Conservation (phyloP, 2,797 vertebrate genomes). For the Natrix natrix region DNA sequence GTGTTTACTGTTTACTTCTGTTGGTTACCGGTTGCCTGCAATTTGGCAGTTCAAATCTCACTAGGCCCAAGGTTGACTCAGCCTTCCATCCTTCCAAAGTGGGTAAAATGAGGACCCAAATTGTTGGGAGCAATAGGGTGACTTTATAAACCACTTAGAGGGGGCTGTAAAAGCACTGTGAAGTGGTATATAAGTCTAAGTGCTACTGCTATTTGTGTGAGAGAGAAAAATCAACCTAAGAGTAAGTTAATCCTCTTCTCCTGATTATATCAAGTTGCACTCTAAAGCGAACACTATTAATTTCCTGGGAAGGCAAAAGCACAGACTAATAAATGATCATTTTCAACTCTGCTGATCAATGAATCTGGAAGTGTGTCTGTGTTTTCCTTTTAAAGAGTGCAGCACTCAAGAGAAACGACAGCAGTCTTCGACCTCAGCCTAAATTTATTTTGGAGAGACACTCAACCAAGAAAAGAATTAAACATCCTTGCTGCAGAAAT, state of each 20-base stretch:
- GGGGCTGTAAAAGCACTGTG: no score
- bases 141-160: no score
- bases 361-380: not conserved
- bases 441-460: not conserved
- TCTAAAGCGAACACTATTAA: constrained; percentile 20
- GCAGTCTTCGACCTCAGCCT: not conserved
- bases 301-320: constrained; percentile 29
- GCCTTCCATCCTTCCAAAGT: no score
- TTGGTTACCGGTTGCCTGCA: no score
- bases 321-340: constrained; percentile 30
- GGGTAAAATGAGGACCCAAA: no score
- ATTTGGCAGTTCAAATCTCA: no score
- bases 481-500: not conserved
- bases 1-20: no score
- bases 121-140: no score
- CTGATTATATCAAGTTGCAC: constrained; percentile 30
- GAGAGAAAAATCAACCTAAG: constrained; percentile 11
- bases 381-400: constrained; percentile 20
- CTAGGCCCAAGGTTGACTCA: no score
- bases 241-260: constrained; percentile 45
- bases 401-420: not conserved
- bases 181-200: no score
- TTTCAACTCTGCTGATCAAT: constrained; percentile 4
- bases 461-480: not conserved
- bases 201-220: not conserved